phyloP scores from a whole-genome alignment of 2,888 invertebrate species.

The Seira ritae region DNA sequence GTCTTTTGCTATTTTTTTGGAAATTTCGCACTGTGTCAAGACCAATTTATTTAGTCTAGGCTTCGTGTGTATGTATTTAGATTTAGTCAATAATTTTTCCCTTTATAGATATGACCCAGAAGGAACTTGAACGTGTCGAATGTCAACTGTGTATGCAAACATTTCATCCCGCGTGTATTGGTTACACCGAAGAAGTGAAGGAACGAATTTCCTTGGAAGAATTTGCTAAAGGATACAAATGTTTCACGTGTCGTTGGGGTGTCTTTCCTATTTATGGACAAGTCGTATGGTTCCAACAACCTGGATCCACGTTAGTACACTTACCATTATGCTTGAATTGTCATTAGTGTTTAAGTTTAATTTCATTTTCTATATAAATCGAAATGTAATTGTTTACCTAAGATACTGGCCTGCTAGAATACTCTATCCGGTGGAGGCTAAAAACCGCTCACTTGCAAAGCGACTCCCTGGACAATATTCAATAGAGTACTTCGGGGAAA shows the following conservation, averaged over 20 bases:
- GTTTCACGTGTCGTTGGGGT: constrained; percentile 66
- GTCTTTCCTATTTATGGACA: constrained; percentile 68
- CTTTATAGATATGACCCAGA: no score
- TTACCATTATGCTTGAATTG: no score
- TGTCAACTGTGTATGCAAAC: constrained; percentile 61
- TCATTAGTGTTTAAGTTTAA: no score
- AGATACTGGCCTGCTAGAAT: constrained; percentile 71
- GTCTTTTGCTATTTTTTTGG: no score
- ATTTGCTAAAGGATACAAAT: constrained; percentile 63
- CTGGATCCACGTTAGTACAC: constrained; percentile 52
- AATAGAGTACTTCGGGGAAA: constrained; percentile 66
- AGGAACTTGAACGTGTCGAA: constrained; percentile 30
- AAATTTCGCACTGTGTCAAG: not conserved
- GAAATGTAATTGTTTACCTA: not conserved
- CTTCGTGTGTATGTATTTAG: no score
- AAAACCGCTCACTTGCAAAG: constrained; percentile 32
- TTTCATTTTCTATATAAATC: no score
- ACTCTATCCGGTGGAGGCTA: constrained; percentile 63
- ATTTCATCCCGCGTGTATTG: constrained; percentile 68
- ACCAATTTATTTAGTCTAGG: not conserved
- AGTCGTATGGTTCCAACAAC: constrained; percentile 70
- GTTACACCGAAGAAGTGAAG: constrained; percentile 39
- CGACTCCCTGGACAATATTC: constrained; percentile 57
- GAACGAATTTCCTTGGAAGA: constrained; percentile 14
- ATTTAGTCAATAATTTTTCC: not conserved